These are phyloP conservation scores for Drepana arcuata DNA, from an alignment of 1,140 invertebrate species.

Conservation along the genomic window DNA sequence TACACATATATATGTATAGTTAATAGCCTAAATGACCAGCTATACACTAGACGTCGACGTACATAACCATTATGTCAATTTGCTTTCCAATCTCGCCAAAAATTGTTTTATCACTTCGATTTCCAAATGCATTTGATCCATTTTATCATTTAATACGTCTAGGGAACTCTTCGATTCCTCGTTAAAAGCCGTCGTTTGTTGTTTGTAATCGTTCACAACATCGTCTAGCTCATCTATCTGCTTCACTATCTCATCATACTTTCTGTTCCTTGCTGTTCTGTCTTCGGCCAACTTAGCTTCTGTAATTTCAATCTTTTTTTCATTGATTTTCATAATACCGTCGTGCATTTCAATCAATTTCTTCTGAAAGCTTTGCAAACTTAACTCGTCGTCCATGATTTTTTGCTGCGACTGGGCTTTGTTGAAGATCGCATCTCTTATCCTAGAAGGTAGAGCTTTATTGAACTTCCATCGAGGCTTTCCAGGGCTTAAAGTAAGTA, in stretches of 20 bases:
- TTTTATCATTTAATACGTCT: conserved; percentile 42
- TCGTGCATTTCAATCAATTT: conserved; percentile 48
- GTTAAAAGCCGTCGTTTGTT: conserved; percentile 22
- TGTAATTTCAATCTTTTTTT: conserved; percentile 16
- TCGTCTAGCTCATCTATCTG: conserved; percentile 27
- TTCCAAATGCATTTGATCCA: conserved; percentile 49
- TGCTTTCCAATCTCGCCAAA: conserved; percentile 45
- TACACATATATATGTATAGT: too few species aligned
- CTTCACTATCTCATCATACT: conserved; percentile 3
- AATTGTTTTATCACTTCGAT: conserved; percentile 47
- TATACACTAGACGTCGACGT: too few species aligned
- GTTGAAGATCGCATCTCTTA: conserved; percentile 41
- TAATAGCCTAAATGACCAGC: too few species aligned
- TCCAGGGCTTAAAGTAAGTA: conserved; percentile 35
- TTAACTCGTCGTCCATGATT: conserved; percentile 32
- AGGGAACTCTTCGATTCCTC: conserved; percentile 31
- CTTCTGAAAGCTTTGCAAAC: conserved; percentile 26
- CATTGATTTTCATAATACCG: conserved; percentile 21
- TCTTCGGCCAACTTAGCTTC: not conserved
- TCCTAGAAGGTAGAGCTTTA: conserved; percentile 1
- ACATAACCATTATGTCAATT: too few species aligned
- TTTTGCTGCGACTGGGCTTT: conserved; percentile 47
- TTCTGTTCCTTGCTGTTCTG: conserved; percentile 6
- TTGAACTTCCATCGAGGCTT: conserved; percentile 32
- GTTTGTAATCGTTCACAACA: conserved; percentile 29